Base-by-base conservation (phyloP, 2,113 vertebrate species). In the Zosterops hypoxanthus region DNA sequence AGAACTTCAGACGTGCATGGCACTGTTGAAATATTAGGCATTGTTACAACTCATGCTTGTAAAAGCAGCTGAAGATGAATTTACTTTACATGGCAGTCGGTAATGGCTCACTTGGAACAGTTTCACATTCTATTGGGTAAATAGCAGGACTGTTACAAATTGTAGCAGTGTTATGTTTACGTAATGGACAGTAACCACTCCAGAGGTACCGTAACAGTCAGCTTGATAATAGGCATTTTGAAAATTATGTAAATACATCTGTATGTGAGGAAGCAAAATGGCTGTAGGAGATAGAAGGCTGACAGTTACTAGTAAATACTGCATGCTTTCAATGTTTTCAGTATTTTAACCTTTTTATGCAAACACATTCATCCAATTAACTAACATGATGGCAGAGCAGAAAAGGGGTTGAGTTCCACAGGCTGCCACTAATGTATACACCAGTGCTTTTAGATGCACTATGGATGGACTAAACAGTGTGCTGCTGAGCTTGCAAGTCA, bases 131-230 rank as follows among this genome's bases (percentile, higher is more conserved):
- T 96, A 14, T 80, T 95, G 95, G 76, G 93, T 97, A 97, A 98
- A 97, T 96, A 98, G 95, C 70, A 89, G 64, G 93, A 95, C 73
- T 94, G 92, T 81, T 97, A 95, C 94, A 97, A 97, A 97, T 97
- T 92, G 89, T 84, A 77, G 75, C 50, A 56, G 53, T 52, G 86
- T 83, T 96, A 25, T 94, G 96, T 97, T 98, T 97, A 97, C 90
- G 92, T 77, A 93, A 95, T 57, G 96, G 93, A 94, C 4, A 44
- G 11, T 86, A 92, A 96, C 65, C 82, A 88, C 84, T 95, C 94
- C 89, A 91, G 95, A 92, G 89, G 79, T 92, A 36, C 79, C 61
- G 28, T 95, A 95, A 94, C 78, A 73, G 70, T 91, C 91, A 90
- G 82, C 91, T 92, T 78, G 80, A 88, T 73, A 92, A 93, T 36